Conservation (phyloP, 2,888 invertebrate species). For the Notodonta ziczac region DNA sequence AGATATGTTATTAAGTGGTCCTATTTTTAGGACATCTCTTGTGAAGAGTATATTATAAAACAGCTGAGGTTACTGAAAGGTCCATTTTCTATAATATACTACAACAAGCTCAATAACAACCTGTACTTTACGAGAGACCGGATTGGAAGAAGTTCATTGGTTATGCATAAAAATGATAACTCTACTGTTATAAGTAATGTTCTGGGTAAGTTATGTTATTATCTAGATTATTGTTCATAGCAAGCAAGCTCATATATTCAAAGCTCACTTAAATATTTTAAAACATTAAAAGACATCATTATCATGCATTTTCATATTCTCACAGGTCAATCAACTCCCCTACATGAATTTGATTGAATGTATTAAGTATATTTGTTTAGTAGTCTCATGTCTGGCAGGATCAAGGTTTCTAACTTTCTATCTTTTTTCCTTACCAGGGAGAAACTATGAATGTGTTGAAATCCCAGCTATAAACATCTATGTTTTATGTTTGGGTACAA, state of each 20-base stretch:
- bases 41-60: conserved; percentile 59
- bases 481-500: conserved; percentile 69
- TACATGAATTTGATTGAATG: too few species aligned
- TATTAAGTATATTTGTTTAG: too few species aligned
- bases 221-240: conserved; percentile 3
- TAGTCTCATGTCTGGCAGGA: too few species aligned
- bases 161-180: conserved; percentile 82
- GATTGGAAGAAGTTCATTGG: conserved; percentile 93
- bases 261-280: too few species aligned
- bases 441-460: conserved; percentile 81
- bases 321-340: too few species aligned
- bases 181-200: conserved; percentile 82
- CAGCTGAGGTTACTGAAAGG: conserved; percentile 88
- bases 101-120: conserved; percentile 80
- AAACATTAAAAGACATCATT: too few species aligned
- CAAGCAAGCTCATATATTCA: too few species aligned
- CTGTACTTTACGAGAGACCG: conserved; percentile 94
- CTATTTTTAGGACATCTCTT: conserved; percentile 36
- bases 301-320: too few species aligned
- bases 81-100: conserved; percentile 93
- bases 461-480: conserved; percentile 87
- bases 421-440: conserved; percentile 50
- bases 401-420: too few species aligned
- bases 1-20: not conserved
- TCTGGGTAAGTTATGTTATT: conserved; percentile 60